Conservation (phyloP, 2,797 vertebrate species). For the Eulemur rubriventer region DNA sequence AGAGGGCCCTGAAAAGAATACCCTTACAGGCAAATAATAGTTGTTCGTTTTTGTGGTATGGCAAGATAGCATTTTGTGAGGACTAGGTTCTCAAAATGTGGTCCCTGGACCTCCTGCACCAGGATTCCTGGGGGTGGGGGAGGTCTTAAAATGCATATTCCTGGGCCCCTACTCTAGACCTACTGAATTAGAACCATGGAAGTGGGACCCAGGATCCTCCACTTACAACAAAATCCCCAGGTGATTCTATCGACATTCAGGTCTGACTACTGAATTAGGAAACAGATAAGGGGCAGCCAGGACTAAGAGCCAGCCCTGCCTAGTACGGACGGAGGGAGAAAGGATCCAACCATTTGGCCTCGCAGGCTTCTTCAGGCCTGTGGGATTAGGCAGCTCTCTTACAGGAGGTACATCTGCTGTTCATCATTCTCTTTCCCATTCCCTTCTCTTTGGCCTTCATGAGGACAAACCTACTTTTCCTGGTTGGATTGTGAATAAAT, state of each 20-base stretch:
- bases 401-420: not conserved
- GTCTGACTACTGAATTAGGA: not conserved
- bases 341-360: not conserved
- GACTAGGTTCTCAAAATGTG: not conserved
- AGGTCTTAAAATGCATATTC: not conserved
- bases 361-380: not conserved
- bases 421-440: not conserved
- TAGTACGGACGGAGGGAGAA: not conserved
- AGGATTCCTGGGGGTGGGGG: not conserved
- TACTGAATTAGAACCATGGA: not conserved
- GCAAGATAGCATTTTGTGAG: constrained; percentile 5
- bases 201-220: not conserved
- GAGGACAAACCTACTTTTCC: not conserved
- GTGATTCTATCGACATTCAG: not conserved
- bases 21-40: not conserved
- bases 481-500: not conserved
- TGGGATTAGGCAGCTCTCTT: not conserved
- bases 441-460: not conserved
- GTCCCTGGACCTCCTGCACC: not conserved
- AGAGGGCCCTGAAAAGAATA: not conserved
- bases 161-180: not conserved
- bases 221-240: not conserved
- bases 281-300: not conserved
- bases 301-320: not conserved
- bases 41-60: not conserved